Evolutionary conservation across 2,113 vertebrate species (phyloP).

Genomic region (Irena cyanogastra): DNA sequence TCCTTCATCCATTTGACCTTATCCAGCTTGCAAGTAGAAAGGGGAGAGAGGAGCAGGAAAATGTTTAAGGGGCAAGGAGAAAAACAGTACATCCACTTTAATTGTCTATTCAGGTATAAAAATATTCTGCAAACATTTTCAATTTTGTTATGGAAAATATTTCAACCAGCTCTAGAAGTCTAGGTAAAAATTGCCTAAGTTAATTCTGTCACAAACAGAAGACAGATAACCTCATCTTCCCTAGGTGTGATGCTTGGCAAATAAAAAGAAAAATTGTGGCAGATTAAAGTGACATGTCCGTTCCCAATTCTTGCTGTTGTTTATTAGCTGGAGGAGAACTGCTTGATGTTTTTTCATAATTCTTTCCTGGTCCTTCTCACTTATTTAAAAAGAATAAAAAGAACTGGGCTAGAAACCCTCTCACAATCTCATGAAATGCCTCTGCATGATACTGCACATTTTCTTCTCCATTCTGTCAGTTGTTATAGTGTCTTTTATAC

Average conservation of each 20-base stretch:
- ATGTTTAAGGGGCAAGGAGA: neutral
- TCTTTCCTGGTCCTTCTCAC: neutral
- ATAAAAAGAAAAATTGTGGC: conserved; percentile 1
- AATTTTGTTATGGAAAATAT: neutral
- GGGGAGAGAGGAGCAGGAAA: neutral
- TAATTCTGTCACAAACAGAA: neutral
- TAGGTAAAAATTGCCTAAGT: conserved; percentile 16
- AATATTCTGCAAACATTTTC: conserved; percentile 5
- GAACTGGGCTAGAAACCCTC: neutral
- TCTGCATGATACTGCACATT: neutral
- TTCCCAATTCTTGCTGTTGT: neutral
- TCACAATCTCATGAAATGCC: neutral
- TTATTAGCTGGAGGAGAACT: neutral
- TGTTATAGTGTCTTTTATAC: neutral
- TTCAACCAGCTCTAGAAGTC: neutral
- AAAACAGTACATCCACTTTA: neutral
- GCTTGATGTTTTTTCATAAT: neutral
- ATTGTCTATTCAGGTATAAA: neutral
- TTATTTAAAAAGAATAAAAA: conserved; percentile 9
- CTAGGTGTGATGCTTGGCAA: neutral
- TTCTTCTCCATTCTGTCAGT: neutral
- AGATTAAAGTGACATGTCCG: neutral
- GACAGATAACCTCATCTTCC: neutral
- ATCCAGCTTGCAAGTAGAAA: neutral
- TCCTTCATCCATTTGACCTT: neutral